Evolutionary conservation across 2,113 vertebrate genomes (phyloP).

Genomic region (Penelope pileata): DNA sequence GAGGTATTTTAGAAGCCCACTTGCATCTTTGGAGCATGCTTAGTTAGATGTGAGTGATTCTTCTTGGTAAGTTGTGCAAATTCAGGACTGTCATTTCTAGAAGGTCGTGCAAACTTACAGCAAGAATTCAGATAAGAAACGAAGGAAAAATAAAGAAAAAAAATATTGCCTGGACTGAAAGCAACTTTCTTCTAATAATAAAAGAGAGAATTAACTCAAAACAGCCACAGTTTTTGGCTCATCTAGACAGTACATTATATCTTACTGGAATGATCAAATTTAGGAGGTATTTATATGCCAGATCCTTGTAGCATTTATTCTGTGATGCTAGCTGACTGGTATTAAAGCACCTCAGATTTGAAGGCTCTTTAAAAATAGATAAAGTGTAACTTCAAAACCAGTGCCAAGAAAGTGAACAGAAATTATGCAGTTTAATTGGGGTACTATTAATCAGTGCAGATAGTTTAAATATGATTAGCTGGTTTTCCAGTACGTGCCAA

Average conservation of each 20-base stretch:
- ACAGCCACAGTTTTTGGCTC: background rate
- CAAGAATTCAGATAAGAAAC: background rate
- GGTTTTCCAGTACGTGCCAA: background rate
- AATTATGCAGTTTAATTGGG: background rate
- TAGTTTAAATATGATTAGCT: slow-evolving; percentile 19
- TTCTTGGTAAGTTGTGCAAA: background rate
- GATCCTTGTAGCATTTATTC: background rate
- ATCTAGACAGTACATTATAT: background rate
- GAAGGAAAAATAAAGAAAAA: background rate
- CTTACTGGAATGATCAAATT: background rate
- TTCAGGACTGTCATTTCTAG: background rate
- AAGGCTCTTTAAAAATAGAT: slow-evolving; percentile 22
- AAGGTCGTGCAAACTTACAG: background rate
- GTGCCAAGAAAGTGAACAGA: background rate
- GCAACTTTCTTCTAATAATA: background rate
- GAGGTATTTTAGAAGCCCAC: background rate
- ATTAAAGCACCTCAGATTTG: background rate
- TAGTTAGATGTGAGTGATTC: background rate
- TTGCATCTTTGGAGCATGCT: background rate
- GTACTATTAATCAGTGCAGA: background rate
- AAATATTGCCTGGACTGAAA: background rate
- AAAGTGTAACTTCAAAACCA: background rate
- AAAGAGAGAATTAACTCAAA: background rate
- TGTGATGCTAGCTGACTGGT: background rate
- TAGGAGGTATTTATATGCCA: background rate